Percentiles rank a stretch among this genome's conserved stretches.
phyloP scores from a whole-genome alignment of 2,888 invertebrate species.

The Drosophila anceps region DNA sequence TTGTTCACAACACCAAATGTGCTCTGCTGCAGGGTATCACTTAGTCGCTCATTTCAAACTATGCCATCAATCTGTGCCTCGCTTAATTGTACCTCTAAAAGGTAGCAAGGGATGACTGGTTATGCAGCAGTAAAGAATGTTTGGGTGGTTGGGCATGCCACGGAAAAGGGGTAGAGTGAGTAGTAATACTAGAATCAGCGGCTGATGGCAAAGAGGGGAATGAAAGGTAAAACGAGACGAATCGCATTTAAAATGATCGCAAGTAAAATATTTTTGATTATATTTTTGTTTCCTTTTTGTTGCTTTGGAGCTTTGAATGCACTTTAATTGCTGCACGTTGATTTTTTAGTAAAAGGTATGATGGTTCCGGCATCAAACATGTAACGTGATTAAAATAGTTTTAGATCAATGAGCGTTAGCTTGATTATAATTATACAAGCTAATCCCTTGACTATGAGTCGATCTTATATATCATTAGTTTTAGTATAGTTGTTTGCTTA shows the following conservation, averaged over 20 bases:
- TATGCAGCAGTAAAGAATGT: background rate
- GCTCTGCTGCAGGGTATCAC: background rate
- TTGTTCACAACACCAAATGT: background rate
- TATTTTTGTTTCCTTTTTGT: background rate
- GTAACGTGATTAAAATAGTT: background rate
- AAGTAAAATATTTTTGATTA: conserved; percentile 6
- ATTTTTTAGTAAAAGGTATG: background rate
- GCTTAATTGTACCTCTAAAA: background rate
- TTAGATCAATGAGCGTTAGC: background rate
- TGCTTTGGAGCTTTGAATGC: conserved; percentile 5
- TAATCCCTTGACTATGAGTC: background rate
- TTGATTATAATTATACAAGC: background rate
- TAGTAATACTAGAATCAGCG: background rate
- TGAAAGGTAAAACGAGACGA: conserved; percentile 1
- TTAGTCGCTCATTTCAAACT: background rate
- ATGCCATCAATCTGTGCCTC: background rate
- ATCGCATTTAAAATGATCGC: conserved; percentile 7
- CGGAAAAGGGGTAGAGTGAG: background rate
- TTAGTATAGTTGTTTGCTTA: too few relatives aligned
- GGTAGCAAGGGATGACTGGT: background rate
- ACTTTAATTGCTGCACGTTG: conserved; percentile 3
- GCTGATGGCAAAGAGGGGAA: background rate
- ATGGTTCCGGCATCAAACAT: background rate
- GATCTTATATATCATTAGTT: background rate
- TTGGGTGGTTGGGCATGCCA: background rate